Conservation (phyloP, 1,140 invertebrate genomes). For the Macrobrachium rosenbergii region DNA sequence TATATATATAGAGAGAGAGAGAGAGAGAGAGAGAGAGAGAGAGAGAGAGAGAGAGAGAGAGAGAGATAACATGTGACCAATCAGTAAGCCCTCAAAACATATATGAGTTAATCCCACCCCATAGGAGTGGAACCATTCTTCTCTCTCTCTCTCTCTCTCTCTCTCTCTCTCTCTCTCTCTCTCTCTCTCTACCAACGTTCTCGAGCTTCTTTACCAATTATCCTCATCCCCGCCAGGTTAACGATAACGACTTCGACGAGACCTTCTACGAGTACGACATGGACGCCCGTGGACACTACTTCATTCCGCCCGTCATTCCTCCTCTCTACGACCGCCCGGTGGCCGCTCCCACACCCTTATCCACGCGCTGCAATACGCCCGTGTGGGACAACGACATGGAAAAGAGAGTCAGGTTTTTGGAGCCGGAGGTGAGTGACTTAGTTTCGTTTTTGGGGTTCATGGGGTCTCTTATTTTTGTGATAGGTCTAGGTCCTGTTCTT, state of each 20-base stretch:
- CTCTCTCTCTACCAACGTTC: no score
- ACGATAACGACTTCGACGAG: no score
- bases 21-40: no score
- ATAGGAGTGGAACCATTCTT: no score
- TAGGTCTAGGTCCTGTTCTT: not conserved
- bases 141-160: no score
- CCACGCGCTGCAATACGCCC: slow-evolving; percentile 60
- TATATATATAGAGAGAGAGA: no score
- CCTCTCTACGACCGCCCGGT: slow-evolving; percentile 48
- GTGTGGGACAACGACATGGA: slow-evolving; percentile 55
- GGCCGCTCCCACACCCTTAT: slow-evolving; percentile 51
- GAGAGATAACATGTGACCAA: no score
- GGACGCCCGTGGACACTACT: slow-evolving; percentile 47
- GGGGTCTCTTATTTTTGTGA: not conserved
- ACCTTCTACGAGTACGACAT: not conserved
- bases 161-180: no score
- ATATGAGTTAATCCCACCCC: no score
- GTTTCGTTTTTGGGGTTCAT: not conserved
- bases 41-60: no score
- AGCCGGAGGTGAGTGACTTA: slow-evolving; percentile 34
- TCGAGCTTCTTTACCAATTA: not conserved
- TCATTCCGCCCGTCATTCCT: slow-evolving; percentile 58
- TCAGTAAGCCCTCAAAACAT: no score
- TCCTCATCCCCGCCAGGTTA: no score
- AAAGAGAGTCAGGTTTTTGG: slow-evolving; percentile 59